phyloP scores from a whole-genome alignment of 2,888 invertebrate genomes.

The Neoaliturus tenellus region DNA sequence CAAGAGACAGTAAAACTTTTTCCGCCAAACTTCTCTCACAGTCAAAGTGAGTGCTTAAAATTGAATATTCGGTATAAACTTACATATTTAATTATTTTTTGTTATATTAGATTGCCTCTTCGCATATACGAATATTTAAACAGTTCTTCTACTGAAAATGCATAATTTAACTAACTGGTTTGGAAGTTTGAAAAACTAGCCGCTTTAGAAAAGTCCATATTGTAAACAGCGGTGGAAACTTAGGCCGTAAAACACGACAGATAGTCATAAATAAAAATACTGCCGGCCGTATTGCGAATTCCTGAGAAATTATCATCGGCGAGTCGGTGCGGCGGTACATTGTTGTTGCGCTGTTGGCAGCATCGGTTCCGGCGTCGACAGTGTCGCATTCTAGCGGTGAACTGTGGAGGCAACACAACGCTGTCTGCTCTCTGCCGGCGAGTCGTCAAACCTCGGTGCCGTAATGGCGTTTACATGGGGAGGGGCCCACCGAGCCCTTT shows the following conservation, averaged over 20 bases:
- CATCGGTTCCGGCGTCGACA: not conserved
- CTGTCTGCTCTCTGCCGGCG: constrained; percentile 50
- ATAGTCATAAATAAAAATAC: constrained; percentile 18
- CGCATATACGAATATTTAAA: no score
- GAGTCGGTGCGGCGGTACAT: constrained; percentile 27
- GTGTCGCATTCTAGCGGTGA: constrained; percentile 51
- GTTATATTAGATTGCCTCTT: no score
- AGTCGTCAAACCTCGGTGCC: constrained; percentile 18
- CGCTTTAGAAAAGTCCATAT: no score
- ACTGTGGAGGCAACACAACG: constrained; percentile 5
- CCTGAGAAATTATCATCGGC: not conserved
- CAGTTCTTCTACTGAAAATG: no score
- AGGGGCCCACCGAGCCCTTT: constrained; percentile 53
- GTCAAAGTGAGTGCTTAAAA: no score
- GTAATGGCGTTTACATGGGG: constrained; percentile 57
- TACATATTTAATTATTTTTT: no score
- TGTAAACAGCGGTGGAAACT: not conserved
- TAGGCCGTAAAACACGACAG: not conserved
- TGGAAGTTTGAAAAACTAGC: no score
- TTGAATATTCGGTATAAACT: no score
- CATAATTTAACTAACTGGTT: no score
- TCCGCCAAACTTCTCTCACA: no score
- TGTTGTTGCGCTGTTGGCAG: constrained; percentile 32
- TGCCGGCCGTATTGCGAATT: not conserved
- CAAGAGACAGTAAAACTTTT: no score